phyloP scores from a whole-genome alignment of 2,113 vertebrate genomes.

The Globicephala melas region DNA sequence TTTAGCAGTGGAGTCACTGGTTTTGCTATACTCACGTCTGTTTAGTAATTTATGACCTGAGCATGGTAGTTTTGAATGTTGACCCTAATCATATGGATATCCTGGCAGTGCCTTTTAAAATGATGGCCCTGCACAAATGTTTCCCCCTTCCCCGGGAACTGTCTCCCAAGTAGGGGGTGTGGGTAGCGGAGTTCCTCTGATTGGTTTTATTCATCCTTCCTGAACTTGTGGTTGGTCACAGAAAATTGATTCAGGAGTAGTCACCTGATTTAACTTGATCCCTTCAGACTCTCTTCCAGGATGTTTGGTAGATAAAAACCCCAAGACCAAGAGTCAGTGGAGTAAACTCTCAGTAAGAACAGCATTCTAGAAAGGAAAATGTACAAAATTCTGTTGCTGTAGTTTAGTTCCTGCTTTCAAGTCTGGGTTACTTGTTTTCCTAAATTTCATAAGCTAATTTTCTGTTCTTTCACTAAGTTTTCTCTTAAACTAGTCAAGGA shows the following conservation, averaged over 20 bases:
- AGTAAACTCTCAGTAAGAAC: neutral
- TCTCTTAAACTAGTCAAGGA: neutral
- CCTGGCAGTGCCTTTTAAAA: neutral
- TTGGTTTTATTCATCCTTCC: neutral
- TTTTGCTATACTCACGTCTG: neutral
- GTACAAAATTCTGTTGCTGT: neutral
- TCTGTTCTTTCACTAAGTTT: neutral
- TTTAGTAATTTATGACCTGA: neutral
- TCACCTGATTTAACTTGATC: neutral
- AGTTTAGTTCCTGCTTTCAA: neutral
- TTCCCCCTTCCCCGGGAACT: neutral
- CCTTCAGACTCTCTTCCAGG: neutral
- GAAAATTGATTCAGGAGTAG: neutral
- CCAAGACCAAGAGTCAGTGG: neutral
- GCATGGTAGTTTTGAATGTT: neutral
- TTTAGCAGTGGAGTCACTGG: neutral
- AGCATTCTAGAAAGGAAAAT: neutral
- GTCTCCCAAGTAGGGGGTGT: neutral
- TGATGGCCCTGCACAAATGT: neutral
- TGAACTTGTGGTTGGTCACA: neutral
- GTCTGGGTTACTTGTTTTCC: neutral
- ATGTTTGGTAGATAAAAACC: neutral
- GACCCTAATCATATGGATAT: neutral
- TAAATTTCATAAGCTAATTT: constrained; percentile 35
- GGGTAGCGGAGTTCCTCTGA: neutral